A percentile compares a stretch with the other conserved stretches of the same genome.
These are phyloP conservation scores for Ammodytes dubius DNA, from an alignment of 2,113 vertebrate species.

Conservation along the genomic window DNA sequence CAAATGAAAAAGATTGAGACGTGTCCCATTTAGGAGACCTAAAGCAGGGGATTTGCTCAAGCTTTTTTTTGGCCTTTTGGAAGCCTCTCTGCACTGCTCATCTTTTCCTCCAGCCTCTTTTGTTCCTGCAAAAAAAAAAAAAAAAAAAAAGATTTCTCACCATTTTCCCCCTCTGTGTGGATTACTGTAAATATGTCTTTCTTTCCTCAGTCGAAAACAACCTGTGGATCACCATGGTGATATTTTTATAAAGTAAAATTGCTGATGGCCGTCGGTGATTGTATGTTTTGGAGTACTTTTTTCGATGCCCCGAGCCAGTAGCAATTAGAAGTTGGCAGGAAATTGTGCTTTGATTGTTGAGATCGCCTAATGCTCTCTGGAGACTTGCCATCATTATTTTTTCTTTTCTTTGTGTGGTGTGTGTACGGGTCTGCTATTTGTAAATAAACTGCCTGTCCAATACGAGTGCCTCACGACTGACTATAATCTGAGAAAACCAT, in stretches of 20 bases:
- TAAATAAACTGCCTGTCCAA: slow-evolving; percentile 83
- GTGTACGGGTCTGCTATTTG: slow-evolving; percentile 75
- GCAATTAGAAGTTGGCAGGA: slow-evolving; percentile 40
- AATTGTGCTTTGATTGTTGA: slow-evolving; percentile 42
- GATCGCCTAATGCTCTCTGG: slow-evolving; percentile 39
- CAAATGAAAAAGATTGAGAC: slow-evolving; percentile 88
- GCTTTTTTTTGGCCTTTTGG: slow-evolving; percentile 74
- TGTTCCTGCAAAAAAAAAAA: not conserved
- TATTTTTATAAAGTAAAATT: slow-evolving; percentile 84
- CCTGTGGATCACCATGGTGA: slow-evolving; percentile 79
- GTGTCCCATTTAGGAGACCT: slow-evolving; percentile 89
- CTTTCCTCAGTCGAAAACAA: slow-evolving; percentile 65
- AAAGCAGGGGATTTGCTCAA: slow-evolving; percentile 67
- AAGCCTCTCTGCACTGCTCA: slow-evolving; percentile 71
- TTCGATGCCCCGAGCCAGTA: slow-evolving; percentile 46
- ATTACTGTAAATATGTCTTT: slow-evolving; percentile 77
- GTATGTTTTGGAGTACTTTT: slow-evolving; percentile 68
- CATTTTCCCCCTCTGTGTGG: slow-evolving; percentile 45
- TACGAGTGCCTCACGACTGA: slow-evolving; percentile 76
- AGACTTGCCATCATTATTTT: slow-evolving; percentile 54
- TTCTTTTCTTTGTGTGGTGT: slow-evolving; percentile 63
- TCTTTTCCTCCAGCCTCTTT: slow-evolving; percentile 43
- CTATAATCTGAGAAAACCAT: slow-evolving; percentile 66
- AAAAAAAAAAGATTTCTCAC: slow-evolving; percentile 17
- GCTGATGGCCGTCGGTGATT: slow-evolving; percentile 74